Evolutionary conservation across 1,140 invertebrate species (phyloP), one percentile per base, ranked within the genome.

Genomic region (Drosophila kanapiae): DNA sequence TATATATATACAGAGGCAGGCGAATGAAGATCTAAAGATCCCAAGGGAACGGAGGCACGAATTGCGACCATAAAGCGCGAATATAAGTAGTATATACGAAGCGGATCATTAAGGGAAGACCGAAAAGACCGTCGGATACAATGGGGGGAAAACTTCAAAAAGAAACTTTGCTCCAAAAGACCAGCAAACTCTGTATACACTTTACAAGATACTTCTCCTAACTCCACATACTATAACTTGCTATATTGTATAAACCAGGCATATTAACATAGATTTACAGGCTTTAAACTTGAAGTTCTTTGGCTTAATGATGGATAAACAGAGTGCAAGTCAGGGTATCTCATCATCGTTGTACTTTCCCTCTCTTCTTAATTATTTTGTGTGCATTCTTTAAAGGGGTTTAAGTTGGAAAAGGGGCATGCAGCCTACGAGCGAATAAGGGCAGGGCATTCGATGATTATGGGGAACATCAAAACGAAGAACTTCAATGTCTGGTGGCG

Each of bases 61-160:
- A 82, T 74, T 77, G 67, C 70, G 63, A 45, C 51, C 57, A 53
- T 59, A 29, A 70, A 63, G 42, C 40, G 7, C 54, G 45, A 56
- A 37, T 18, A 37, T 45, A 53, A 40, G 37, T 48, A n/a, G 31
- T 29, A 43, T 42, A 57, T 38, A 56, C 37, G 37, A 71, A 48
- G 69, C 65, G 65, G 43, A 72, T 72, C 67, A 72, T 72, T 72
- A 72, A 40, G 69, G 56, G 57, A 62, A 61, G 29, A 45, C 23
- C 23, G 23, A 43, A 14, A 43, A 37, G 53, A 14, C 51, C 43
- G 53, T 49, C 31, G 47, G 54, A 70, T 53, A 70, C 65, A 70
- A 70, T 59, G 69, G 45, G n/a, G 43, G 60, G 61, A 65, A 54
- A 67, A 69, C 62, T 54, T 54, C 13, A 38, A 54, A 54, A 45